Evolutionary conservation across 37 sponge, comb jelly and placozoan genomes (phyloP), one percentile per base, ranked within the genome.

Genomic region (Aplysina aerophoba): DNA sequence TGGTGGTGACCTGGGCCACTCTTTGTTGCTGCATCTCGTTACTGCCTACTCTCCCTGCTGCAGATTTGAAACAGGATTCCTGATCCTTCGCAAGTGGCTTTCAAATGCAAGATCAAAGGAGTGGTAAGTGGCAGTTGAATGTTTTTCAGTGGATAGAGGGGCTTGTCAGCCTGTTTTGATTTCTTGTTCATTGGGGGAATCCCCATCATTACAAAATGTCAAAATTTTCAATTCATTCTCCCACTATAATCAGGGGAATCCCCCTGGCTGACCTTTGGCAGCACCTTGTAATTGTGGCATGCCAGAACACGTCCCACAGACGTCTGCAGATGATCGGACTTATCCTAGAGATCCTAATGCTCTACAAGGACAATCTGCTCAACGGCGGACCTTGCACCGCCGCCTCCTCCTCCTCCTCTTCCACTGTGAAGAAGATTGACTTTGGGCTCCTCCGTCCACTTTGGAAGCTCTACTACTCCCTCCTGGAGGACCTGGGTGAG

Each of bases 401-500:
- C 37, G 6, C 41, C 55, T 66, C 67, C 25, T 65, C 72, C 19
- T 54, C 16, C 21, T 15, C 19, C 35, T 24, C 55, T 58, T 79
- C 22, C 36, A 60, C 40, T 59, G 13, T 31, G 77, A 59, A 80
- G 14, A 81, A 82, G 69, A 63, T 90, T 78, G 93, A 95, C 57
- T 83, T 95, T 2, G 73, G 93, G 11, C 88, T 90, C 0, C 90
- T 95, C 30, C 92, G 89, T 34, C 95, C 95, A 57, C 86, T 95
- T n/a, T 95, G 95, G 95, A 82, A 89, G 62, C 90, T 95, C 40
- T 95, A 92, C 82, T 91, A 85, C 57, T 84, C 81, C 44, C 25
- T 92, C 0, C 68, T 85, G 33, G 87, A 89, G 69, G 80, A 90
- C 12, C 74, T 87, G 60, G 94, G 94, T 93, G 37, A 56, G 92